A percentile compares a stretch with the other conserved stretches of the same genome.
These are phyloP conservation scores for Capitella teleta DNA, from an alignment of 1,140 invertebrate species.

Conservation along the genomic window DNA sequence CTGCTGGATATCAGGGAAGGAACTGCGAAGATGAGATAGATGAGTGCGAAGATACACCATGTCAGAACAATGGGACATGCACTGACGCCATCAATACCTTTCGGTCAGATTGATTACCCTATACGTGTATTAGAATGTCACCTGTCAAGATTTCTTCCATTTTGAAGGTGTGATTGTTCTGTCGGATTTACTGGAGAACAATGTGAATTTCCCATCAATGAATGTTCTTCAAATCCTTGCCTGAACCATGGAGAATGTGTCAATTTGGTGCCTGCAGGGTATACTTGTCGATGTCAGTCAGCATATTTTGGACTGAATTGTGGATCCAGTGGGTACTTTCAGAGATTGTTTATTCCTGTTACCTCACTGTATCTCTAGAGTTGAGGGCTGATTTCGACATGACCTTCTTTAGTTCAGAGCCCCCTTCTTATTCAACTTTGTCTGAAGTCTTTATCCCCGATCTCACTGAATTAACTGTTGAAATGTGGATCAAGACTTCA, in stretches of 20 bases:
- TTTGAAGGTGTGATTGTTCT: background rate
- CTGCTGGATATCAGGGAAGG: slow-evolving; percentile 15
- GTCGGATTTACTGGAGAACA: background rate
- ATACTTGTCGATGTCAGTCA: too few species aligned
- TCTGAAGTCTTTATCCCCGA: slow-evolving; percentile 32
- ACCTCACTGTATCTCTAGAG: background rate
- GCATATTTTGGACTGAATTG: background rate
- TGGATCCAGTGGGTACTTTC: background rate
- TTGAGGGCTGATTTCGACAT: background rate
- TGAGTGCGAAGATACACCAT: slow-evolving; percentile 35
- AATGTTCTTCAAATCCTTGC: background rate
- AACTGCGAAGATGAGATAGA: slow-evolving; percentile 33
- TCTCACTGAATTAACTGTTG: slow-evolving; percentile 47
- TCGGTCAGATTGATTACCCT: slow-evolving; percentile 24
- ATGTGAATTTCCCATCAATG: background rate
- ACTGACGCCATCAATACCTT: slow-evolving; percentile 19
- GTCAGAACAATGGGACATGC: slow-evolving; percentile 29
- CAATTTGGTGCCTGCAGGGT: too few species aligned
- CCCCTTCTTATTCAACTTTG: slow-evolving; percentile 38
- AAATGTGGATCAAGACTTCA: slow-evolving; percentile 55
- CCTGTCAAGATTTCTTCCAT: background rate
- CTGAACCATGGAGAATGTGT: too few species aligned
- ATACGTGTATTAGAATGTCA: slow-evolving; percentile 21
- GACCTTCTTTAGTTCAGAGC: background rate
- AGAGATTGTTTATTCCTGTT: background rate